Percentiles rank a stretch among this genome's conserved stretches.
Evolutionary conservation across 2,797 vertebrate species (phyloP).

Genomic region (Oreochromis mossambicus): DNA sequence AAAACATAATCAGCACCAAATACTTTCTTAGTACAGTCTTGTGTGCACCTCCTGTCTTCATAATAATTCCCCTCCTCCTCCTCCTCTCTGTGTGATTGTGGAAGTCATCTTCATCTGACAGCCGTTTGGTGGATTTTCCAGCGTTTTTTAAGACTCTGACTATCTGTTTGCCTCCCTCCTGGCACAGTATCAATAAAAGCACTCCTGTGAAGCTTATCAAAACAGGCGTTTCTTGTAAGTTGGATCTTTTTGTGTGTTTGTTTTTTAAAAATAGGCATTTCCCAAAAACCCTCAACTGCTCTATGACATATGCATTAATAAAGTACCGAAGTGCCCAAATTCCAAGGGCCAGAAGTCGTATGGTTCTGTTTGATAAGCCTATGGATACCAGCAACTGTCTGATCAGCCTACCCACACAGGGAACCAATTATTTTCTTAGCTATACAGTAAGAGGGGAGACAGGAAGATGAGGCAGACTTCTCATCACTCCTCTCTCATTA

Average conservation of each 20-base stretch:
- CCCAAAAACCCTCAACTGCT: constrained; percentile 19
- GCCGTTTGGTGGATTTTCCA: constrained; percentile 36
- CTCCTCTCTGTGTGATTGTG: background rate
- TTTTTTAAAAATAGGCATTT: constrained; percentile 31
- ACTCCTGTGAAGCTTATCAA: constrained; percentile 43
- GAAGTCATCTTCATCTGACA: constrained; percentile 45
- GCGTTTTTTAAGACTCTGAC: background rate
- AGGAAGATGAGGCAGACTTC: background rate
- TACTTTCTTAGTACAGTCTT: constrained; percentile 4
- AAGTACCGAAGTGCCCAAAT: constrained; percentile 13
- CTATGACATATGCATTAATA: constrained; percentile 38
- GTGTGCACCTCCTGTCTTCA: background rate
- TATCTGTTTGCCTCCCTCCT: constrained; percentile 16
- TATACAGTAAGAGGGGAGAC: constrained; percentile 17
- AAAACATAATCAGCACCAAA: constrained; percentile 55
- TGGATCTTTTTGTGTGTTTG: background rate
- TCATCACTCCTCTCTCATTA: constrained; percentile 47
- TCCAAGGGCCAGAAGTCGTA: constrained; percentile 3
- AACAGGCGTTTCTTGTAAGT: constrained; percentile 27
- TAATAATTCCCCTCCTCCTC: background rate
- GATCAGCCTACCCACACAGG: constrained; percentile 16
- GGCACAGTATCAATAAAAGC: constrained; percentile 44
- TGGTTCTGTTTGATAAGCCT: constrained; percentile 26
- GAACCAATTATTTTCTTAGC: constrained; percentile 40
- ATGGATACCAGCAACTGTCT: constrained; percentile 26